Percentiles rank a stretch among this genome's conserved stretches.
These are phyloP conservation scores for Discoglossus pictus DNA, from an alignment of 2,797 vertebrate species.

Conservation along the genomic window DNA sequence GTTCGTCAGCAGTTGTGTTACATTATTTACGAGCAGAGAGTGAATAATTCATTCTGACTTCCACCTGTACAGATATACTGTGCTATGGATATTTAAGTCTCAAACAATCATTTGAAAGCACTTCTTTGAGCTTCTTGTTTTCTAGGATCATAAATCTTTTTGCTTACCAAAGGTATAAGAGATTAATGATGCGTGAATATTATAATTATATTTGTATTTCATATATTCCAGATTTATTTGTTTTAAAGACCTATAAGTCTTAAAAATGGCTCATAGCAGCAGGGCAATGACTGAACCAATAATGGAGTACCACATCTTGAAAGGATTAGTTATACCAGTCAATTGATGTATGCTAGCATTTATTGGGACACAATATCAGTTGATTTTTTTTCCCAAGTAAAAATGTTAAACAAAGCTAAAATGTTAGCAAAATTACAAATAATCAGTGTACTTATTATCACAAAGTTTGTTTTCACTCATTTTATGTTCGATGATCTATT, in stretches of 20 bases:
- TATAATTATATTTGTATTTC: not conserved
- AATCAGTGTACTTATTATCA: no score
- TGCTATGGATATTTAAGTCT: slow-evolving; percentile 34
- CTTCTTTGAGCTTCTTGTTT: slow-evolving; percentile 3
- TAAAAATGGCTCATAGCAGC: no score
- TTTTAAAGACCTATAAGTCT: not conserved
- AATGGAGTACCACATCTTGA: no score
- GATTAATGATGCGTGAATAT: slow-evolving; percentile 34
- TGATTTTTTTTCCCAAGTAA: no score
- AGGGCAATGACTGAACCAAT: no score
- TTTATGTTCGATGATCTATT: no score
- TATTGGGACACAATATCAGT: no score
- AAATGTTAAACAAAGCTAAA: no score
- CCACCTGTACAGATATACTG: slow-evolving; percentile 21
- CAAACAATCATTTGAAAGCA: slow-evolving; percentile 35
- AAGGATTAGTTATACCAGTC: no score
- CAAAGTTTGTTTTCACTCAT: no score
- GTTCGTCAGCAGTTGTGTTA: not conserved
- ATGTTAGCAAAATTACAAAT: no score
- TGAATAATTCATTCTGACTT: not conserved
- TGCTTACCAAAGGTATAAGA: slow-evolving; percentile 11
- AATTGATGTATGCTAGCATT: no score
- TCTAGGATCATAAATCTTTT: slow-evolving; percentile 35
- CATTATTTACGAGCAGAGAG: not conserved
- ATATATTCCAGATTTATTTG: not conserved